A percentile compares a stretch with the other conserved stretches of the same genome.
Evolutionary conservation across 1,140 invertebrate species (phyloP).

Genomic region (Drosophila repleta): DNA sequence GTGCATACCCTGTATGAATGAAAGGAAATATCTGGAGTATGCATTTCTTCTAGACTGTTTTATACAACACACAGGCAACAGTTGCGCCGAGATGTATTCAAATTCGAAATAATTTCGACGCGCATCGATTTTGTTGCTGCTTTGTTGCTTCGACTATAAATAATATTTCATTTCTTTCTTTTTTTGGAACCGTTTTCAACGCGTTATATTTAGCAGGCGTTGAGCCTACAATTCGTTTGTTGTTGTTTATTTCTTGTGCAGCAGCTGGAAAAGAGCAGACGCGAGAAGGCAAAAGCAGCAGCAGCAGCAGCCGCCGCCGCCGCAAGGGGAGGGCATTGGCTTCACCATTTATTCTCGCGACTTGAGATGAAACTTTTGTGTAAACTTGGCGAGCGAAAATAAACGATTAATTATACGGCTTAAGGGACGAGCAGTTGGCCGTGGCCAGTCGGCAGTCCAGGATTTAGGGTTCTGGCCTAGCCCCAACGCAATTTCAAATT

Average conservation of each 20-base stretch:
- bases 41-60: constrained; percentile 47
- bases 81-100: constrained; percentile 35
- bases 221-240: constrained; percentile 74
- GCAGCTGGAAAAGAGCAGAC: constrained; percentile 3
- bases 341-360: background rate
- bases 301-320: background rate
- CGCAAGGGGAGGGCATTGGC: background rate
- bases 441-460: constrained; percentile 39
- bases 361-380: constrained; percentile 44
- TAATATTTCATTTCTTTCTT: constrained; percentile 78
- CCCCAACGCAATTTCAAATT: constrained; percentile 64
- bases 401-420: constrained; percentile 73
- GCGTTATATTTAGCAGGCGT: constrained; percentile 72
- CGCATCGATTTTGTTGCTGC: constrained; percentile 62
- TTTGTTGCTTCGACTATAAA: constrained; percentile 63
- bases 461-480: constrained; percentile 18
- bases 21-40: constrained; percentile 20
- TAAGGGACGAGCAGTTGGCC: constrained; percentile 51
- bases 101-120: constrained; percentile 65
- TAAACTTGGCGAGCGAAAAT: constrained; percentile 57
- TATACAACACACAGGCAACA: constrained; percentile 32
- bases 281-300: background rate
- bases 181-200: constrained; percentile 75
- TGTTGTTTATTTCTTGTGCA: constrained; percentile 73
- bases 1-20: no score